A percentile compares a stretch with the other conserved stretches of the same genome.
Evolutionary conservation across 2,888 invertebrate genomes (phyloP).

Genomic region (Drosophila pseudotakahashii): DNA sequence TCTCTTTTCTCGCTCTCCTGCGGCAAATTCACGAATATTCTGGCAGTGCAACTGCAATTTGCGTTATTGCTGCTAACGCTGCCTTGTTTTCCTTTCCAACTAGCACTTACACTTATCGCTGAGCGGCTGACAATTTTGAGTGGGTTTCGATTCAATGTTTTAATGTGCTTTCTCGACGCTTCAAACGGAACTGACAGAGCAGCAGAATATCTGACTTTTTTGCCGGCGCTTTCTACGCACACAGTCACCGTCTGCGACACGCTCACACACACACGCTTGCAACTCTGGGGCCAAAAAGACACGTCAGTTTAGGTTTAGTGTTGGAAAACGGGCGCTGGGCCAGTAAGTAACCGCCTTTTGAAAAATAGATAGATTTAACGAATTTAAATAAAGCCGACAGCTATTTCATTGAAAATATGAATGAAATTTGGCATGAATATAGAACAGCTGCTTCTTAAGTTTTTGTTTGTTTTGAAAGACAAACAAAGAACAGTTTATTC

Average conservation of each 20-base stretch:
- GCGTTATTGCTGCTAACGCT: neutral
- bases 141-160: constrained; percentile 18
- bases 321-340: constrained; percentile 38
- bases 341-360: constrained; percentile 5
- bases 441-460: neutral
- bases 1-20: constrained; percentile 6
- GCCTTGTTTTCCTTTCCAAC: neutral
- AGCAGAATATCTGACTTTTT: constrained; percentile 36
- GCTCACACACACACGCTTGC: constrained; percentile 29
- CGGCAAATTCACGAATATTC: constrained; percentile 7
- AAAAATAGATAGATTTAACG: neutral
- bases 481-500: neutral
- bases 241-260: constrained; percentile 13
- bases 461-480: neutral
- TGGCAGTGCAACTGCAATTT: constrained; percentile 1
- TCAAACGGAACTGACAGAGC: constrained; percentile 65
- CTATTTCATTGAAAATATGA: too few species aligned
- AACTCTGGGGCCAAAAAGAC: constrained; percentile 47
- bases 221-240: constrained; percentile 66
- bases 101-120: constrained; percentile 55
- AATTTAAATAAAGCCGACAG: too few species aligned
- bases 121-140: constrained; percentile 15
- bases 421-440: neutral
- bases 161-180: constrained; percentile 54
- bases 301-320: constrained; percentile 69